A percentile compares a stretch with the other conserved stretches of the same genome.
Evolutionary conservation across 2,888 invertebrate genomes (phyloP).

Genomic region (Petrophora chlorosata): DNA sequence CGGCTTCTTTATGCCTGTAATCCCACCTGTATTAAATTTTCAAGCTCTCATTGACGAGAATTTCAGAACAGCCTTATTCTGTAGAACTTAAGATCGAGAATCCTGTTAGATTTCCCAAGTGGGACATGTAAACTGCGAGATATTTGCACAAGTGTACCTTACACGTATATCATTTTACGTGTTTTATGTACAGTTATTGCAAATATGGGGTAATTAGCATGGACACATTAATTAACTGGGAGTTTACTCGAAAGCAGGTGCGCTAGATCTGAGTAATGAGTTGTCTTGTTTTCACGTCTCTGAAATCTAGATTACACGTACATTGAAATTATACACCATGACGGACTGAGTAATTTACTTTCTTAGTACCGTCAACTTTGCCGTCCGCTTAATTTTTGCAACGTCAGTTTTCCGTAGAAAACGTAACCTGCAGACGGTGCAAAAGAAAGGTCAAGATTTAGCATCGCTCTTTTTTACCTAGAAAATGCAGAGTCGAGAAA

Average conservation of each 20-base stretch:
- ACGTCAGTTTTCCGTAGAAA: no score
- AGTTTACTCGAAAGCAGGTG: slow-evolving; percentile 15
- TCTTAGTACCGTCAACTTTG: no score
- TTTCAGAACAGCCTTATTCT: slow-evolving; percentile 14
- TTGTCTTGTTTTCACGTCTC: no score
- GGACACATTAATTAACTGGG: slow-evolving; percentile 21
- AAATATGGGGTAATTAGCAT: slow-evolving; percentile 33
- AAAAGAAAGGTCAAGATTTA: no score
- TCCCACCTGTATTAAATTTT: slow-evolving; percentile 12
- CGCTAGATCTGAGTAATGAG: slow-evolving; percentile 1
- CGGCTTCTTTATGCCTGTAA: slow-evolving; percentile 1
- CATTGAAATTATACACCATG: no score
- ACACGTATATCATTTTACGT: slow-evolving; percentile 23
- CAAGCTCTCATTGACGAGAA: no score
- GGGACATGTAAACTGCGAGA: slow-evolving; percentile 41
- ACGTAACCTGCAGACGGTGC: no score
- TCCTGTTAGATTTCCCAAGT: slow-evolving; percentile 9
- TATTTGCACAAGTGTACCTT: slow-evolving; percentile 62
- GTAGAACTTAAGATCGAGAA: slow-evolving; percentile 9
- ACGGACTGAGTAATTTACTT: no score
- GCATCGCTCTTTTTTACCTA: no score
- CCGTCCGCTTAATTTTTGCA: no score
- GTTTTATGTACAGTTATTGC: slow-evolving; percentile 17
- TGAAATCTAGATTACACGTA: no score
- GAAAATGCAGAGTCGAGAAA: no score